Percentiles rank a stretch among this genome's conserved stretches.
Evolutionary conservation across 2,797 vertebrate species (phyloP).

Genomic region (Rhinichthys osculus): DNA sequence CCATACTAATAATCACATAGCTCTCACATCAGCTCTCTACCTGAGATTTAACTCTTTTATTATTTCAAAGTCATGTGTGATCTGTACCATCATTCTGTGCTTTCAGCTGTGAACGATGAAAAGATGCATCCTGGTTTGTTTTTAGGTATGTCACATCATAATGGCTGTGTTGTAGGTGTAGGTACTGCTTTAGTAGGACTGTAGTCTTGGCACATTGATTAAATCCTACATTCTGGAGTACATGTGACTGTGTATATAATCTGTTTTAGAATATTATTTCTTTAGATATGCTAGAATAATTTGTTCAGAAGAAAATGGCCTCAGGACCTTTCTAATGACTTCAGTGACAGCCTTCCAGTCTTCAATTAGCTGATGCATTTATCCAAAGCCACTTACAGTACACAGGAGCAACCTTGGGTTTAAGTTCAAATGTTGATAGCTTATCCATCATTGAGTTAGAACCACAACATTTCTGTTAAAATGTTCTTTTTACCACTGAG

Average conservation of each 20-base stretch:
- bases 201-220: not conserved
- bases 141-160: slow-evolving; percentile 63
- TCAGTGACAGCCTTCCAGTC: not conserved
- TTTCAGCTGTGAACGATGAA: slow-evolving; percentile 65
- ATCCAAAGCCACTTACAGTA: slow-evolving; percentile 29
- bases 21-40: not conserved
- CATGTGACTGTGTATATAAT: not conserved
- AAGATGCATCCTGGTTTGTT: slow-evolving; percentile 59
- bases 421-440: slow-evolving; percentile 19
- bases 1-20: slow-evolving; percentile 7
- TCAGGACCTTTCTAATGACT: slow-evolving; percentile 1
- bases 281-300: not conserved
- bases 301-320: not conserved
- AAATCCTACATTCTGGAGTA: not conserved
- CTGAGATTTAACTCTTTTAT: not conserved
- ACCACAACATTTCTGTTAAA: not conserved
- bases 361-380: slow-evolving; percentile 37
- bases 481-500: not conserved
- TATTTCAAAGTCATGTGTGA: not conserved
- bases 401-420: slow-evolving; percentile 16
- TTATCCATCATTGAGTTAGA: slow-evolving; percentile 42
- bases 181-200: slow-evolving; percentile 11
- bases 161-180: slow-evolving; percentile 40
- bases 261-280: not conserved
- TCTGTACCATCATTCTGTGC: slow-evolving; percentile 56